phyloP scores from a whole-genome alignment of 2,113 vertebrate species.

The Anser brachyrhynchus region DNA sequence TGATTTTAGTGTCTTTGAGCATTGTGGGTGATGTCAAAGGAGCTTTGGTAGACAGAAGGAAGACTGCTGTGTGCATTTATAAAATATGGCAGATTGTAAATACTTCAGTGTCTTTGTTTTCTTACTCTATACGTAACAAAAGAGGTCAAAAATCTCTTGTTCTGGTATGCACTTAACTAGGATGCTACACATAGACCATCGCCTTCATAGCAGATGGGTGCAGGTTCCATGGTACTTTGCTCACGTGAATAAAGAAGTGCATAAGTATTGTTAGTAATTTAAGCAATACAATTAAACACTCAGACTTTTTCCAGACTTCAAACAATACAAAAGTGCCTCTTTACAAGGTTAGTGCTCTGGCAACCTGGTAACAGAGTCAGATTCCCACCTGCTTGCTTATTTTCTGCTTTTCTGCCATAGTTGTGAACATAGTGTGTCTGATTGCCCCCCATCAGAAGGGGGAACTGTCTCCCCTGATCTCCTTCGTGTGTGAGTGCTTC shows the following conservation, averaged over 20 bases:
- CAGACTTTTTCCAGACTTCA: neutral
- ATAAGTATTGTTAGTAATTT: neutral
- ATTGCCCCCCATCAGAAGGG: neutral
- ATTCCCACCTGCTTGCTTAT: neutral
- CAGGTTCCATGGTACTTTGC: neutral
- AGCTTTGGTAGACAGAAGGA: neutral
- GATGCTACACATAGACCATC: neutral
- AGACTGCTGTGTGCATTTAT: neutral
- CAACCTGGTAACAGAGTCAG: neutral
- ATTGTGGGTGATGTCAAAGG: neutral
- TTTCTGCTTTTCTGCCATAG: neutral
- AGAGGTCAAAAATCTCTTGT: neutral
- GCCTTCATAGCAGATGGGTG: neutral
- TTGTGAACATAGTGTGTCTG: fast-evolving
- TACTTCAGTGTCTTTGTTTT: neutral
- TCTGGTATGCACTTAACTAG: neutral
- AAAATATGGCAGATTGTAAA: neutral
- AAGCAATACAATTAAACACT: neutral
- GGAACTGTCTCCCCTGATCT: neutral
- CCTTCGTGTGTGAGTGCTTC: neutral
- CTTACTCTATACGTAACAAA: neutral
- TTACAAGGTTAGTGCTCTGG: neutral
- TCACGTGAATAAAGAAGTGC: neutral
- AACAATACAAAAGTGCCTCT: neutral
- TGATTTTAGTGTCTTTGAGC: neutral